Base-by-base conservation (phyloP, 2,888 invertebrate species). In the Dynastes maya region DNA sequence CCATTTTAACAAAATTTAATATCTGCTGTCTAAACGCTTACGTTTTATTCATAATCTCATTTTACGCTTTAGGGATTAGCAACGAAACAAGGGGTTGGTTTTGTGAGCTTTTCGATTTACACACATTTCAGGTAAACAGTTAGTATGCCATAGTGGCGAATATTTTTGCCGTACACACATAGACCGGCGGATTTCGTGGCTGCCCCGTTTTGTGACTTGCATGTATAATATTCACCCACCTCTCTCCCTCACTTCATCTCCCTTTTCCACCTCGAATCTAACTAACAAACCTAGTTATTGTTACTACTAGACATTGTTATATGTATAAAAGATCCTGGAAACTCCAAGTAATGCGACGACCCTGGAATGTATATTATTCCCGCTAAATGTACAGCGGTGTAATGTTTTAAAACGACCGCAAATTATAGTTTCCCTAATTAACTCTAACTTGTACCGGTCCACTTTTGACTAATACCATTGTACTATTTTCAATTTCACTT, bases 11-110 rank as follows among this genome's bases (percentile, higher is more conserved):
- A 9, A 58, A 58, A 58, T 58, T 58, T 58, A 58, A 58, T 58
- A 58, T 58, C 58, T 58, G 58, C 16, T 58, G n/a, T 58, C 16
- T 8, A 58, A 58, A 58, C 16, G 58, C 8, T 22, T 58, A 22
- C 58, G 58, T 58, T 58, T 51, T 58, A 58, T 58, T 58, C 58
- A 58, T 58, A 58, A 58, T 58, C 58, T 58, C 58, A 58, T 58
- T 16, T 58, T 58, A 58, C 22, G 58, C 58, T 22, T 32, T 22
- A 6, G 58, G 58, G 58, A 58, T 58, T 58, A 58, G 16, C 58
- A 58, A 58, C n/a, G 58, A 22, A 22, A 22, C n/a, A 22, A 58
- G 8, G 58, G 58, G 32, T 32, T 32, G 32, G 32, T 32, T 32
- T 32, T 32, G 32, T 32, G 22, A 22, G 58, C 58, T 58, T 58